Conservation (phyloP, 53 echinoderm and acorn worm species). For the Temnopleurus reevesii region DNA sequence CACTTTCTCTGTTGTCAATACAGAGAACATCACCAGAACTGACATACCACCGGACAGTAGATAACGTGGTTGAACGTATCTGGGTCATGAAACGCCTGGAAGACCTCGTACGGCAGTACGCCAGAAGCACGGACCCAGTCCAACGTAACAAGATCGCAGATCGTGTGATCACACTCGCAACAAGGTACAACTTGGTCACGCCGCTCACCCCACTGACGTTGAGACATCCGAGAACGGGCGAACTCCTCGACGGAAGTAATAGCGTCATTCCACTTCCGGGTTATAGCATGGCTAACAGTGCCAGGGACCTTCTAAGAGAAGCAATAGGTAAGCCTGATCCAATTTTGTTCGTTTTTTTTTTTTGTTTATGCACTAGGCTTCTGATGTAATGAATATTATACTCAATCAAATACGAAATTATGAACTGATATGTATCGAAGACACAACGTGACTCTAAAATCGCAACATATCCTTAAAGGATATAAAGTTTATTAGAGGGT, state of each 20-base stretch:
- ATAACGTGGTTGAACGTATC: constrained; percentile 80
- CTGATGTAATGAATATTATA: too few species aligned
- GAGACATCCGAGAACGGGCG: constrained; percentile 50
- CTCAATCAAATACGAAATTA: too few species aligned
- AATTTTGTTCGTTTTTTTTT: neutral
- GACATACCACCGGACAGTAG: constrained; percentile 59
- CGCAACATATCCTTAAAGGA: too few species aligned
- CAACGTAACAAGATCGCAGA: constrained; percentile 60
- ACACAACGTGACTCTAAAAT: too few species aligned
- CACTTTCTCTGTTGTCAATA: neutral
- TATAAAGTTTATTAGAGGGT: too few species aligned
- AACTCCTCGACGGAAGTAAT: constrained; percentile 43
- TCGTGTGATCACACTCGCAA: constrained; percentile 54
- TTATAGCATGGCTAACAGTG: constrained; percentile 50
- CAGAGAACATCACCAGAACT: constrained; percentile 78
- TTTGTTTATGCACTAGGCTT: too few species aligned
- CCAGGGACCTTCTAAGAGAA: constrained; percentile 34
- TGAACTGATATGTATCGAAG: too few species aligned
- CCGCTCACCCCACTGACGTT: constrained; percentile 85
- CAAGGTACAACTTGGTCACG: constrained; percentile 80
- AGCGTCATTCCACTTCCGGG: constrained; percentile 59
- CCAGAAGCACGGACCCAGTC: constrained; percentile 27
- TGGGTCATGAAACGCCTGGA: constrained; percentile 85
- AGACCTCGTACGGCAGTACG: constrained; percentile 81
- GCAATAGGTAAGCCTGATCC: constrained; percentile 16